phyloP scores from a whole-genome alignment of 92 coral and sea anemone species.

The Diadumene lineata region DNA sequence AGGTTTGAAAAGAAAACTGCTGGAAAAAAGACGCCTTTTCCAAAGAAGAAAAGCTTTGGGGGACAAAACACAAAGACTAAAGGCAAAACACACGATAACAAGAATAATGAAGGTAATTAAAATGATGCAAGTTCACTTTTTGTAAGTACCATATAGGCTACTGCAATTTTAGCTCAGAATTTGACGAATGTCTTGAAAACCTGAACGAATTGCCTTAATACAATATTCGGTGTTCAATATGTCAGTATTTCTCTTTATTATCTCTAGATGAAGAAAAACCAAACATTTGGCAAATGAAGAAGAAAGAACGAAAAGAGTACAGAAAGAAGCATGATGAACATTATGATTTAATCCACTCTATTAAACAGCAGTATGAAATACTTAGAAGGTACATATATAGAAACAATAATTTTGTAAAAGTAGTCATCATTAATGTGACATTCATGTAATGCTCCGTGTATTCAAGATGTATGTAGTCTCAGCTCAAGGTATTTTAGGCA shows the following conservation, averaged over 20 bases:
- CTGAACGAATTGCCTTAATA: too few relatives aligned
- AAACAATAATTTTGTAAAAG: background rate
- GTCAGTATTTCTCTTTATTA: background rate
- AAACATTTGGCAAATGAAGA: conserved; percentile 83
- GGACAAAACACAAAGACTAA: background rate
- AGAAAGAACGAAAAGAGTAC: conserved; percentile 74
- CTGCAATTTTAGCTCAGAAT: too few relatives aligned
- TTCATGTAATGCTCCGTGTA: too few relatives aligned
- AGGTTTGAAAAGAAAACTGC: conserved; percentile 34
- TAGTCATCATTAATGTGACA: too few relatives aligned
- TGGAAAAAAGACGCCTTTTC: conserved; percentile 38
- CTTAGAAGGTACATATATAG: conserved; percentile 57
- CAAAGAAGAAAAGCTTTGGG: conserved; percentile 32
- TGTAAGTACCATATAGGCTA: too few relatives aligned
- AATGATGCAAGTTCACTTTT: too few relatives aligned
- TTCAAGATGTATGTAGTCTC: too few relatives aligned
- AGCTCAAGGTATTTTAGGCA: too few relatives aligned
- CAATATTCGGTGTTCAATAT: too few relatives aligned
- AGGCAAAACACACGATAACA: background rate
- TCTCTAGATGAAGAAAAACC: conserved; percentile 60
- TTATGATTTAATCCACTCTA: conserved; percentile 64
- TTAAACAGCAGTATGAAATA: conserved; percentile 72
- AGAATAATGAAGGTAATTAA: background rate
- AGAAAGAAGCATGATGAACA: conserved; percentile 69
- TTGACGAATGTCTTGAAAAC: too few relatives aligned